phyloP scores from a whole-genome alignment of 2,797 vertebrate genomes.

The Australoheros facetus region DNA sequence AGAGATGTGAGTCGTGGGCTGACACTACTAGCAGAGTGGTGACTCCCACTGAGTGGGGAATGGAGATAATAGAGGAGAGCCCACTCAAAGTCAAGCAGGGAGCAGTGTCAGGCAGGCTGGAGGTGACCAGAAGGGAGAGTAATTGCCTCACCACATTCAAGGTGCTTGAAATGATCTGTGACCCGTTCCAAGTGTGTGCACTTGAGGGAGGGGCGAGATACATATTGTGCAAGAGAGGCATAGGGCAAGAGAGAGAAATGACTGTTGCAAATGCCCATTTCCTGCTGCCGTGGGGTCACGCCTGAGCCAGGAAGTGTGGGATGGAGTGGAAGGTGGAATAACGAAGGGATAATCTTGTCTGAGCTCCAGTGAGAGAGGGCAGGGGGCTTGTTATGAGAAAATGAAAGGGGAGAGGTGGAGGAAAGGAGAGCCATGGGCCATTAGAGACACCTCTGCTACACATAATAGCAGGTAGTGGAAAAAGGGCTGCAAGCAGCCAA shows the following conservation, averaged over 20 bases:
- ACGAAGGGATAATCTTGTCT: slow-evolving; percentile 77
- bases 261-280: slow-evolving; percentile 73
- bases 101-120: slow-evolving; percentile 40
- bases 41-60: slow-evolving; percentile 61
- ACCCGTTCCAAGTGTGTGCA: slow-evolving; percentile 63
- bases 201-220: slow-evolving; percentile 32
- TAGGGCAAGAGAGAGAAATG: slow-evolving; percentile 51
- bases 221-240: slow-evolving; percentile 24
- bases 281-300: slow-evolving; percentile 64
- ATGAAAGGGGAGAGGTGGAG: slow-evolving; percentile 78
- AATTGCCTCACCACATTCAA: slow-evolving; percentile 71
- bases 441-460: slow-evolving; percentile 67
- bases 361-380: slow-evolving; percentile 68
- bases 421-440: slow-evolving; percentile 69
- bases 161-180: slow-evolving; percentile 76
- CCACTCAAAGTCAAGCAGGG: slow-evolving; percentile 54
- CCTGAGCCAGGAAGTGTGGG: slow-evolving; percentile 68
- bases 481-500: slow-evolving; percentile 33
- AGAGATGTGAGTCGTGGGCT: slow-evolving; percentile 42
- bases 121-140: slow-evolving; percentile 70
- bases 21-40: slow-evolving; percentile 43
- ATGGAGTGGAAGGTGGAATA: slow-evolving; percentile 68
- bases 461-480: slow-evolving; percentile 58
- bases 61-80: slow-evolving; percentile 60
- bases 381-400: slow-evolving; percentile 79